Conservation (phyloP, 2,888 invertebrate species). For the Protodeltote pygarga region DNA sequence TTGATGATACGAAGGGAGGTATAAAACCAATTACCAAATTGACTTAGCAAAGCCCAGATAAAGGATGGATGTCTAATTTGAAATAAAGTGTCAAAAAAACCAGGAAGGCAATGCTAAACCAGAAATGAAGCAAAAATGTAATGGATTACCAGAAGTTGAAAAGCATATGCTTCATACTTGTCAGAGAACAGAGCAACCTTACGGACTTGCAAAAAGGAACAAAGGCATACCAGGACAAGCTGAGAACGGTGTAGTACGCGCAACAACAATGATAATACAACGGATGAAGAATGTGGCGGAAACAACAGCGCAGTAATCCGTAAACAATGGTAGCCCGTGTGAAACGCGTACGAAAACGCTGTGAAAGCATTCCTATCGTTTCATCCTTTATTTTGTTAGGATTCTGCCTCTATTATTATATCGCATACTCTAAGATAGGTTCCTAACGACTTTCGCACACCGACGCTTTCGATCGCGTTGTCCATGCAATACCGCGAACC, state of each 20-base stretch:
- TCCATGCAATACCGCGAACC: too few relatives aligned
- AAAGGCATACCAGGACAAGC: too few relatives aligned
- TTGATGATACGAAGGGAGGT: not conserved
- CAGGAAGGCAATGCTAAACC: not conserved
- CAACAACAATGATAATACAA: too few relatives aligned
- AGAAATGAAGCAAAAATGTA: not conserved
- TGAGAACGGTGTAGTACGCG: not conserved
- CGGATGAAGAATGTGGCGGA: not conserved
- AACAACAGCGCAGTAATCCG: slow-evolving; percentile 12
- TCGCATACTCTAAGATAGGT: slow-evolving; percentile 8
- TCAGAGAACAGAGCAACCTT: not conserved
- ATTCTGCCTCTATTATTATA: slow-evolving; percentile 25
- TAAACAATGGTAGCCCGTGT: slow-evolving; percentile 71
- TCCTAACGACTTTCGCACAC: not conserved
- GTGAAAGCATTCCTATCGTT: slow-evolving; percentile 59
- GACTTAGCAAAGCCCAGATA: not conserved
- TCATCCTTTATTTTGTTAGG: slow-evolving; percentile 57
- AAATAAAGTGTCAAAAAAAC: slow-evolving; percentile 31
- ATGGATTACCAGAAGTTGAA: slow-evolving; percentile 1
- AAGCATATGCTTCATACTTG: slow-evolving; percentile 1
- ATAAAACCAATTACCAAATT: not conserved
- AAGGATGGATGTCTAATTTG: slow-evolving; percentile 9
- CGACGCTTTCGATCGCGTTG: too few relatives aligned
- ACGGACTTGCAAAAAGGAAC: too few relatives aligned
- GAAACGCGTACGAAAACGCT: slow-evolving; percentile 70